Conservation (phyloP, 1,140 invertebrate genomes). For the Mamestra configurata region DNA sequence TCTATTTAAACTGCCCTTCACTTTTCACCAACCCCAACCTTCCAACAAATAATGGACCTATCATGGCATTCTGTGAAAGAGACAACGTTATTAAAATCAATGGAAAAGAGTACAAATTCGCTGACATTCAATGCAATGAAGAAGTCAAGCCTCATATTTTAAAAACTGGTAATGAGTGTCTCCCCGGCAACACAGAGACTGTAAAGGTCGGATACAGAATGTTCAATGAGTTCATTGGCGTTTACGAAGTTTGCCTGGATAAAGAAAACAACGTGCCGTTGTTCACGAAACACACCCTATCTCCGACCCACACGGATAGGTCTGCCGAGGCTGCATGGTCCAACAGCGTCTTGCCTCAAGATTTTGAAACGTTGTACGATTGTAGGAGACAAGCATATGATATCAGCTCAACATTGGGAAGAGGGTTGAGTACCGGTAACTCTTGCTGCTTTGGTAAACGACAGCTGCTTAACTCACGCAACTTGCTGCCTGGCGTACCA, state of each 20-base stretch:
- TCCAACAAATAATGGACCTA: not conserved
- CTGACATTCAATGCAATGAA: constrained; percentile 68
- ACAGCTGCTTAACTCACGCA: constrained; percentile 72
- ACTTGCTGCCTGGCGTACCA: constrained; percentile 70
- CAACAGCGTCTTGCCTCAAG: constrained; percentile 49
- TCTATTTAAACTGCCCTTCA: constrained; percentile 59
- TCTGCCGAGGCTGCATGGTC: constrained; percentile 56
- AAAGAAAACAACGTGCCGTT: constrained; percentile 63
- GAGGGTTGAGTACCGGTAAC: constrained; percentile 56
- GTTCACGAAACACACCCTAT: constrained; percentile 66
- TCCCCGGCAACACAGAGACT: constrained; percentile 54
- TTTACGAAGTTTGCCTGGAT: constrained; percentile 76
- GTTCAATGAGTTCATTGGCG: constrained; percentile 58
- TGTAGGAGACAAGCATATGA: constrained; percentile 65
- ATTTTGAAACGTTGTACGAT: constrained; percentile 71
- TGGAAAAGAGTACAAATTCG: constrained; percentile 59
- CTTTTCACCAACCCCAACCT: constrained; percentile 47
- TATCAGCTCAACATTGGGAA: constrained; percentile 59
- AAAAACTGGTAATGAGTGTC: constrained; percentile 56
- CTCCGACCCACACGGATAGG: constrained; percentile 35
- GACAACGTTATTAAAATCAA: constrained; percentile 63
- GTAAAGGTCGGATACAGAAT: constrained; percentile 68
- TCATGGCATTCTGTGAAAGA: constrained; percentile 63
- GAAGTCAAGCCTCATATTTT: constrained; percentile 54
- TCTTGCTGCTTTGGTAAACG: constrained; percentile 74